Conservation (phyloP, 2,113 vertebrate genomes). For the Periophthalmus modestus region DNA sequence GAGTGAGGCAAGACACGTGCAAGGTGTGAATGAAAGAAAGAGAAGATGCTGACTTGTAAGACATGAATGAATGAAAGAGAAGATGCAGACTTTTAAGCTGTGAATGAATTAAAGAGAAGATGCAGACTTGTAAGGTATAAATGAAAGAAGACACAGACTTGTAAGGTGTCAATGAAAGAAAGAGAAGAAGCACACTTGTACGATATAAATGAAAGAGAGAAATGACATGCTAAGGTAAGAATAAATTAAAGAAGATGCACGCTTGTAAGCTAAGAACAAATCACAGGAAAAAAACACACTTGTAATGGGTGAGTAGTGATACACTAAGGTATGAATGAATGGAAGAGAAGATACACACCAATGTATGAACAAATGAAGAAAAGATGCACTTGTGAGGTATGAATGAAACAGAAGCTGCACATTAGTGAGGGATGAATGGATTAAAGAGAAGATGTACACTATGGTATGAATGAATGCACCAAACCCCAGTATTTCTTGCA, state of each 20-base stretch:
- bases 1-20: slow-evolving; percentile 9
- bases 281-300: neutral
- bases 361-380: slow-evolving; percentile 19
- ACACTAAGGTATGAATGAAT: slow-evolving; percentile 4
- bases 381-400: slow-evolving; percentile 25
- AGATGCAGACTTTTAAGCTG: too few species aligned
- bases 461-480: slow-evolving; percentile 31
- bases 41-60: neutral
- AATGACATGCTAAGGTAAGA: slow-evolving; percentile 25
- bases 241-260: neutral
- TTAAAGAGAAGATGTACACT: slow-evolving; percentile 18
- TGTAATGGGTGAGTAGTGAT: neutral
- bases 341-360: neutral
- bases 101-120: too few species aligned
- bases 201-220: too few species aligned
- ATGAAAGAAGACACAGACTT: neutral
- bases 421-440: slow-evolving; percentile 28
- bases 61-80: slow-evolving; percentile 2
- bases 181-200: neutral
- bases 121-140: slow-evolving; percentile 5
- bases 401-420: slow-evolving; percentile 5
- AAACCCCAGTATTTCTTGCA: slow-evolving; percentile 41
- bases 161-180: neutral
- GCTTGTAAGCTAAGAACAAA: slow-evolving; percentile 2
- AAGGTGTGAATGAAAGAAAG: slow-evolving; percentile 14